These are phyloP conservation scores for Tanypteryx hageni DNA, from an alignment of 2,888 invertebrate species.

Conservation along the genomic window DNA sequence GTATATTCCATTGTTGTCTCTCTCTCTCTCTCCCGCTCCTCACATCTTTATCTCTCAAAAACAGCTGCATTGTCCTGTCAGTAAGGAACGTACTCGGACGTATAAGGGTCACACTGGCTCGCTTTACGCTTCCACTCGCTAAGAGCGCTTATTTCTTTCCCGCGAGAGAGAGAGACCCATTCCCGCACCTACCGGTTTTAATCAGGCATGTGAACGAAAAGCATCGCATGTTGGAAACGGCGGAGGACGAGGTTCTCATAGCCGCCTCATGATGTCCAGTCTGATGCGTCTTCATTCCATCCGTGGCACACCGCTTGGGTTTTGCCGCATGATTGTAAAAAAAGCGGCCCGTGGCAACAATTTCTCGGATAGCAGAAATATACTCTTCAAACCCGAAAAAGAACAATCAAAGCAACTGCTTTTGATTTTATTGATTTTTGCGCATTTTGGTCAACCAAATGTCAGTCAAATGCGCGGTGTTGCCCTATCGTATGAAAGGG, in stretches of 20 bases:
- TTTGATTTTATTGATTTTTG: too few species aligned
- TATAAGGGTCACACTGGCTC: neutral
- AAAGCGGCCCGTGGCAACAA: too few species aligned
- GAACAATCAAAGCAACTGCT: too few species aligned
- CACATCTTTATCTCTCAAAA: slow-evolving; percentile 7
- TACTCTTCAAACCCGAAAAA: too few species aligned
- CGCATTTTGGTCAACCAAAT: too few species aligned
- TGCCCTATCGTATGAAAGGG: too few species aligned
- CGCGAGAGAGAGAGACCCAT: neutral
- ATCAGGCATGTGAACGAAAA: neutral
- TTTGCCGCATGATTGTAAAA: too few species aligned
- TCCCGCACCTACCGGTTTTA: neutral
- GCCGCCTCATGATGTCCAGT: neutral
- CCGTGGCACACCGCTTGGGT: neutral
- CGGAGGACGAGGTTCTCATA: neutral
- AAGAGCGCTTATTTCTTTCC: neutral
- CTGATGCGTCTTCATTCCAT: neutral
- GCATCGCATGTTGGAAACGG: neutral
- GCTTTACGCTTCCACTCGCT: neutral
- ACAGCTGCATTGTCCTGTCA: neutral
- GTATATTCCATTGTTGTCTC: slow-evolving; percentile 22
- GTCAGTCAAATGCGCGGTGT: too few species aligned
- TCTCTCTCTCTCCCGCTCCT: neutral
- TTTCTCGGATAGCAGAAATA: too few species aligned
- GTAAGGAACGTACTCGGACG: neutral